phyloP scores from a whole-genome alignment of 2,888 invertebrate genomes.

The Synanthedon formicaeformis region DNA sequence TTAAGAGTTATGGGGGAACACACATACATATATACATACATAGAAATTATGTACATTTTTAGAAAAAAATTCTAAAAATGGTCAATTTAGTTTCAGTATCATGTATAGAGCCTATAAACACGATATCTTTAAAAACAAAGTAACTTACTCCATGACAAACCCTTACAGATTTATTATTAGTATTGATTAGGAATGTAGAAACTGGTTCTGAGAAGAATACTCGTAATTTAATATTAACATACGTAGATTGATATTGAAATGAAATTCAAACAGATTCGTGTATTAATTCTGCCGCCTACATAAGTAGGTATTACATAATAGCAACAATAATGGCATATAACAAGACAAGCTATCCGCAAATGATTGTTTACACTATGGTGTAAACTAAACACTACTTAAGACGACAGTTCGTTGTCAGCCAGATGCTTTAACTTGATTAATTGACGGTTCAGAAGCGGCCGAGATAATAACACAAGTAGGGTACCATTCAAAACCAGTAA shows the following conservation, averaged over 20 bases:
- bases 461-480: constrained; percentile 49
- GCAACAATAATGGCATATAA: constrained; percentile 45
- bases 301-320: constrained; percentile 7
- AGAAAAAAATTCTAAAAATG: too few relatives aligned
- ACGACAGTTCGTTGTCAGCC: constrained; percentile 64
- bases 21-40: too few relatives aligned
- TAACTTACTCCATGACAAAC: too few relatives aligned
- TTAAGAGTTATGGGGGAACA: too few relatives aligned
- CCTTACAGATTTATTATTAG: too few relatives aligned
- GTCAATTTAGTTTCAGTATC: too few relatives aligned
- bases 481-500: constrained; percentile 37
- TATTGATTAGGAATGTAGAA: too few relatives aligned
- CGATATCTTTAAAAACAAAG: too few relatives aligned
- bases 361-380: constrained; percentile 50
- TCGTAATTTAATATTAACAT: too few relatives aligned
- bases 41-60: too few relatives aligned
- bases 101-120: too few relatives aligned
- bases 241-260: background rate
- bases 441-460: constrained; percentile 52
- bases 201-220: too few relatives aligned
- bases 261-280: background rate
- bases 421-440: constrained; percentile 68
- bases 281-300: background rate
- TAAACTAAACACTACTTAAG: constrained; percentile 65
- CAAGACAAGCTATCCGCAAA: constrained; percentile 46